Evolutionary conservation across 2,797 vertebrate species (phyloP).

Genomic region (Halcyon badia): DNA sequence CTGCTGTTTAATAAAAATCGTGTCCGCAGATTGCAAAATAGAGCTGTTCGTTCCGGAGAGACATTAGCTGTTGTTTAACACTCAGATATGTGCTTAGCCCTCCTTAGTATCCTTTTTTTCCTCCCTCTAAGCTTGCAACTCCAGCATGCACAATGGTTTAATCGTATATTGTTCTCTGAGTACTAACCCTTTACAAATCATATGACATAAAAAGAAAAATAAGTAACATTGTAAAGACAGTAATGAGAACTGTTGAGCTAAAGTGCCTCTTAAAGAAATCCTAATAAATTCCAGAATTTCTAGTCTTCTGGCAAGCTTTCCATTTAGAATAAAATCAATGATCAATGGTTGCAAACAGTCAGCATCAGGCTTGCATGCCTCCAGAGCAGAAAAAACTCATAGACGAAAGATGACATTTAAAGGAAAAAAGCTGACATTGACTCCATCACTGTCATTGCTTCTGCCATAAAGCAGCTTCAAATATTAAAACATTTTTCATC

Average conservation of each 20-base stretch:
- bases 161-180: constrained; percentile 84
- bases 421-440: constrained; percentile 99
- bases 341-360: constrained; percentile 95
- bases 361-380: constrained; percentile 82
- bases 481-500: constrained; percentile 99
- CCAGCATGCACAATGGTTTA: constrained; percentile 78
- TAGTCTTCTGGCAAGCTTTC: constrained; percentile 93
- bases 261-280: constrained; percentile 92
- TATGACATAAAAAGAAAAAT: constrained; percentile 89
- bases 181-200: constrained; percentile 86
- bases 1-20: constrained; percentile 61
- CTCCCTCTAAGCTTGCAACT: constrained; percentile 70
- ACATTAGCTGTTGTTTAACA: constrained; percentile 48
- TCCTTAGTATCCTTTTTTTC: constrained; percentile 68
- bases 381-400: constrained; percentile 83
- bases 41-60: constrained; percentile 55
- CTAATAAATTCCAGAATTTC: constrained; percentile 91
- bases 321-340: constrained; percentile 95
- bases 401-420: constrained; percentile 99
- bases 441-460: constrained; percentile 98
- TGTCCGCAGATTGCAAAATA: constrained; percentile 59
- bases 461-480: constrained; percentile 99
- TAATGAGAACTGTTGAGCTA: constrained; percentile 94
- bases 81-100: constrained; percentile 73
- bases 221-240: constrained; percentile 88